Conservation (phyloP, 2,888 invertebrate species). For the Oscheius myriophilus region DNA sequence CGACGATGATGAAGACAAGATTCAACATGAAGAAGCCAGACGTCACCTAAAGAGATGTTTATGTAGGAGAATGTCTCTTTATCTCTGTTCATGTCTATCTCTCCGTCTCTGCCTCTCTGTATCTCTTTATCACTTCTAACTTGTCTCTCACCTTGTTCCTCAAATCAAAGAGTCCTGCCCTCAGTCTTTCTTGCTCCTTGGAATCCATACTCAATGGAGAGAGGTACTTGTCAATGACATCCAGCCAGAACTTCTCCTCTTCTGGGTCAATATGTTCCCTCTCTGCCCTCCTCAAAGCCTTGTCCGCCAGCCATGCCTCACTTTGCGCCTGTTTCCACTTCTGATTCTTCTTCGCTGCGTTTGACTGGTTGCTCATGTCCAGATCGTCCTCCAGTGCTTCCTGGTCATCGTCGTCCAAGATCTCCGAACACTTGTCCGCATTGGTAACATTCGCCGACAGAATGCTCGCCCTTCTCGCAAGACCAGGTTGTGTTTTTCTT, state of each 20-base stretch:
- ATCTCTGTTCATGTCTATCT: not conserved
- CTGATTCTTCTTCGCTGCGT: slow-evolving; percentile 64
- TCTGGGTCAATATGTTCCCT: slow-evolving; percentile 84
- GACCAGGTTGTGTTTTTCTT: slow-evolving; percentile 48
- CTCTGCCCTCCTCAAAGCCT: slow-evolving; percentile 77
- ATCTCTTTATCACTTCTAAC: not conserved
- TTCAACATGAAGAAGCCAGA: slow-evolving; percentile 98
- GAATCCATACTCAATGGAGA: slow-evolving; percentile 92
- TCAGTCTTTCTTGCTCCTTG: slow-evolving; percentile 60
- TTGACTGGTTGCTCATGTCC: slow-evolving; percentile 64
- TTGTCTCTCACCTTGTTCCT: slow-evolving; percentile 81
- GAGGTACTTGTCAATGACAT: slow-evolving; percentile 88
- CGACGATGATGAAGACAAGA: slow-evolving; percentile 96
- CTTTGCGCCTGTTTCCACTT: slow-evolving; percentile 61
- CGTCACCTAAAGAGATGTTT: slow-evolving; percentile 74
- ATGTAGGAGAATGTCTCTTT: not conserved
- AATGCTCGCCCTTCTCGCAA: slow-evolving; percentile 38
- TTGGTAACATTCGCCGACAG: slow-evolving; percentile 35
- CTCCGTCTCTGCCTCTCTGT: not conserved
- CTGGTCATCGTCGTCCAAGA: slow-evolving; percentile 62
- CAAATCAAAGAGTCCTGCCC: slow-evolving; percentile 85
- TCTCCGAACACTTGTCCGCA: slow-evolving; percentile 61
- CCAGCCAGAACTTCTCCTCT: slow-evolving; percentile 91
- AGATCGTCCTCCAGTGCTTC: slow-evolving; percentile 63
- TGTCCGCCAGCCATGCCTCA: slow-evolving; percentile 63